A percentile compares a stretch with the other conserved stretches of the same genome.
phyloP scores from a whole-genome alignment of 1,140 invertebrate species.

The Macrosteles quadrilineatus region DNA sequence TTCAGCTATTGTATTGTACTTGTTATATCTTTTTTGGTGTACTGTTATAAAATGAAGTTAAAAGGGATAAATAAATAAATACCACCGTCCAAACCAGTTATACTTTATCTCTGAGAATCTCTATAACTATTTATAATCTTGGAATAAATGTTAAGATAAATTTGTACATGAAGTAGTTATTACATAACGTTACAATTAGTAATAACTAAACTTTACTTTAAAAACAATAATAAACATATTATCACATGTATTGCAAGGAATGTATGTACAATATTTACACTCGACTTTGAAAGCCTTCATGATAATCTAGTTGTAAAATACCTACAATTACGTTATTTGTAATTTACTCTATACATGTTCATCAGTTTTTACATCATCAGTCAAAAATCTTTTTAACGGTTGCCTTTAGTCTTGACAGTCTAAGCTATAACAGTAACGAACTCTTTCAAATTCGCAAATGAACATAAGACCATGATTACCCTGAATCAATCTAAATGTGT shows the following conservation, averaged over 20 bases:
- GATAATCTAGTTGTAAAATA: constrained; percentile 18
- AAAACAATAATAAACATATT: constrained; percentile 10
- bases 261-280: constrained; percentile 10
- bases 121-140: constrained; percentile 19
- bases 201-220: constrained; percentile 20
- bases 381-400: not conserved
- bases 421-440: not conserved
- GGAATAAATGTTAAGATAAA: constrained; percentile 15
- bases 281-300: constrained; percentile 7
- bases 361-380: constrained; percentile 3
- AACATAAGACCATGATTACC: too few relatives aligned
- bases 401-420: not conserved
- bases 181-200: constrained; percentile 6
- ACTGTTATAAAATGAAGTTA: too few relatives aligned
- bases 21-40: too few relatives aligned
- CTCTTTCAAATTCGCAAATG: too few relatives aligned
- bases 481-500: too few relatives aligned
- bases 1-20: too few relatives aligned
- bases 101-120: constrained; percentile 18
- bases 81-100: constrained; percentile 4
- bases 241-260: constrained; percentile 20
- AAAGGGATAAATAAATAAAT: too few relatives aligned
- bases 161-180: constrained; percentile 21
- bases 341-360: not conserved
- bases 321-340: not conserved